Conservation (phyloP, 2,113 vertebrate genomes). For the Apaloderma vittatum region DNA sequence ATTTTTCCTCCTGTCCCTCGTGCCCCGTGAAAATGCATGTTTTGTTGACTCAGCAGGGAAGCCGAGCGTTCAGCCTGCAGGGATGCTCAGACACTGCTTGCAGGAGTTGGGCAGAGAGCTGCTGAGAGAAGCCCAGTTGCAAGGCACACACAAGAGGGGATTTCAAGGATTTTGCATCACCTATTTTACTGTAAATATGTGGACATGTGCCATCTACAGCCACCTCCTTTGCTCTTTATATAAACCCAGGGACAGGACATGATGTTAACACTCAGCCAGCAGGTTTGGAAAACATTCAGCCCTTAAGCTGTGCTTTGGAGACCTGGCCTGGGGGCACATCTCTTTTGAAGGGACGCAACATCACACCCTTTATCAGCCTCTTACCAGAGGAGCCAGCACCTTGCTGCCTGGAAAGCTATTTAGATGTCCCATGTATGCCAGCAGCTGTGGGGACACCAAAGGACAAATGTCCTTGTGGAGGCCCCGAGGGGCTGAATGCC, state of each 20-base stretch:
- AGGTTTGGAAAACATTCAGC: not conserved
- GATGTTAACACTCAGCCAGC: not conserved
- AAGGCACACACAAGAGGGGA: not conserved
- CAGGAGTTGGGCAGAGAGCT: rapidly evolving
- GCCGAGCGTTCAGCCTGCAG: not conserved
- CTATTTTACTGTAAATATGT: not conserved
- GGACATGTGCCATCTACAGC: not conserved
- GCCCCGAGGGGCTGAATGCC: not conserved
- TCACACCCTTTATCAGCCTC: not conserved
- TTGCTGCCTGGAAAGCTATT: not conserved
- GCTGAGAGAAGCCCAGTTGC: not conserved
- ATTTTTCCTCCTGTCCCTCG: not conserved
- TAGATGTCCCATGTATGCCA: not conserved
- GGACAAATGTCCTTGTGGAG: not conserved
- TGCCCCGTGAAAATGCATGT: not conserved
- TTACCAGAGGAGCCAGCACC: not conserved
- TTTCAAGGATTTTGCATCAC: not conserved
- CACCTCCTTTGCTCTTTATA: not conserved
- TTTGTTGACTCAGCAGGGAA: not conserved
- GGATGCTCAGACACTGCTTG: not conserved
- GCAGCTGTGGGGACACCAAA: not conserved
- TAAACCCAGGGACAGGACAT: not conserved
- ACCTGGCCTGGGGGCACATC: not conserved
- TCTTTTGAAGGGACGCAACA: not conserved
- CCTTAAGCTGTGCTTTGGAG: not conserved